phyloP scores from a whole-genome alignment of 92 coral and sea anemone genomes.

The Muricea muricata region DNA sequence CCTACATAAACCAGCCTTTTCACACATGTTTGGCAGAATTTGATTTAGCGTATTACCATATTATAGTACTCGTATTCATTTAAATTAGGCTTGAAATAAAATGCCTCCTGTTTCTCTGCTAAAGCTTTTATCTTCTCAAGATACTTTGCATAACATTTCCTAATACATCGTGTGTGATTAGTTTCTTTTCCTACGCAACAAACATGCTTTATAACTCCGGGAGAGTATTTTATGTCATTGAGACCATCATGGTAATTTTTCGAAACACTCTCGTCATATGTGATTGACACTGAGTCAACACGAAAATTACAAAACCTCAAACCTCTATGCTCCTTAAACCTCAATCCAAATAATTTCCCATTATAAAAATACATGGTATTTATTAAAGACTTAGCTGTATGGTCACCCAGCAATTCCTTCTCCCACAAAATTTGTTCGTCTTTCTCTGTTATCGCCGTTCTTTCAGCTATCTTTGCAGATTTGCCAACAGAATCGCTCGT shows the following conservation, averaged over 20 bases:
- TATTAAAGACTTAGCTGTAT: conserved; percentile 18
- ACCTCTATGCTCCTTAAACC: neutral
- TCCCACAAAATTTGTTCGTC: neutral
- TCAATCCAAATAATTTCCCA: neutral
- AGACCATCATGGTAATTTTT: conserved; percentile 68
- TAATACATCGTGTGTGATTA: neutral
- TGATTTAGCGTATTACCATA: conserved; percentile 34
- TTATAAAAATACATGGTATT: neutral
- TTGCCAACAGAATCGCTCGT: too few species aligned
- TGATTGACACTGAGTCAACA: neutral
- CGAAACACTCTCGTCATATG: conserved; percentile 57
- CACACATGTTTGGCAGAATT: conserved; percentile 18
- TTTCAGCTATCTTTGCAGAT: neutral
- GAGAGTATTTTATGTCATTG: conserved; percentile 55
- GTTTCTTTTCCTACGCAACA: neutral
- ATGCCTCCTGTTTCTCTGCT: neutral
- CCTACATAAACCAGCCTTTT: conserved; percentile 9
- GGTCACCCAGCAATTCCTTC: neutral
- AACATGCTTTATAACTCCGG: conserved; percentile 53
- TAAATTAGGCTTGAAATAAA: conserved; percentile 32
- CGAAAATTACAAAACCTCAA: neutral
- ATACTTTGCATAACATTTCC: conserved; percentile 38
- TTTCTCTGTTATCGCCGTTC: neutral
- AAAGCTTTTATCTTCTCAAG: conserved; percentile 18
- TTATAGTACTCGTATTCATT: conserved; percentile 15